Conservation (phyloP, 1,140 invertebrate genomes). For the Aplysia californica region DNA sequence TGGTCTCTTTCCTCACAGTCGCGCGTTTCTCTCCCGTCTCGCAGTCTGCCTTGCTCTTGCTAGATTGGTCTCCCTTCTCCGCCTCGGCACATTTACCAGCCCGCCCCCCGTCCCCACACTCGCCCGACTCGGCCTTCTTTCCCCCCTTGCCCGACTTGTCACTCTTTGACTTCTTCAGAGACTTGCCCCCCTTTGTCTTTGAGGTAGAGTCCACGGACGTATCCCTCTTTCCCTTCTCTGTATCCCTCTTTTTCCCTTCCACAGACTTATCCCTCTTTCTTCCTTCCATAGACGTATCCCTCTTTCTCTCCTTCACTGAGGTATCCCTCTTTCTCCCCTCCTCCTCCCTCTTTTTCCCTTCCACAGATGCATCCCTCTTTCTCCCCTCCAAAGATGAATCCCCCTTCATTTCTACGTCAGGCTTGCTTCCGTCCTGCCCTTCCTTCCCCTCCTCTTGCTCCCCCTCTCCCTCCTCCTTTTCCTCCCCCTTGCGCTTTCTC, state of each 20-base stretch:
- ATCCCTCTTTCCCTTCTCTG: background rate
- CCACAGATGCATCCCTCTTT: no score
- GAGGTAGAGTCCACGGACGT: background rate
- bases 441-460: background rate
- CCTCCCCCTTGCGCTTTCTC: background rate
- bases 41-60: slow-evolving; percentile 3
- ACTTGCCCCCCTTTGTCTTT: background rate
- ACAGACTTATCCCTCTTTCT: background rate
- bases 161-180: background rate
- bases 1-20: background rate
- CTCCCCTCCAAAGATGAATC: no score
- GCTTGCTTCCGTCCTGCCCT: no score
- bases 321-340: background rate
- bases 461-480: background rate
- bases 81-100: background rate
- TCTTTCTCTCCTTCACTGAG: background rate
- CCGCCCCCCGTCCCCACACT: background rate
- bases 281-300: background rate
- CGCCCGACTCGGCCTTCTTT: background rate
- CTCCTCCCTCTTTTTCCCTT: no score
- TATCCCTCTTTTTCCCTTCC: background rate
- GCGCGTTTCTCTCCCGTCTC: background rate
- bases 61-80: background rate
- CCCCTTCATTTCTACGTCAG: no score
- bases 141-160: background rate